Evolutionary conservation across 1,140 invertebrate genomes (phyloP).

Genomic region (Ooceraea biroi): DNA sequence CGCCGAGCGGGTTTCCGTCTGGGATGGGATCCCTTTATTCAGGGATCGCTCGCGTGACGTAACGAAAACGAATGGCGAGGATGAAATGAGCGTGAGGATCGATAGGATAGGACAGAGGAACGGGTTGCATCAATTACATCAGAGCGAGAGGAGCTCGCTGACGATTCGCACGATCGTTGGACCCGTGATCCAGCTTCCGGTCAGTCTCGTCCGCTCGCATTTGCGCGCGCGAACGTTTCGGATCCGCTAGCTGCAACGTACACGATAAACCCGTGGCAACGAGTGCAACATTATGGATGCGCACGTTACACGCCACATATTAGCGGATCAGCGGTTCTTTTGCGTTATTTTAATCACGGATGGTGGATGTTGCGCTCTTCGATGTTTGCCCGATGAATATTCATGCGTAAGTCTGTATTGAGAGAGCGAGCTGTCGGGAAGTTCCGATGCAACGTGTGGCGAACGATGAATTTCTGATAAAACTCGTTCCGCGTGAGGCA

Average conservation of each 20-base stretch:
- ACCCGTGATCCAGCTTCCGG: slow-evolving; percentile 14
- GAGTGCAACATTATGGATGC: too few relatives aligned
- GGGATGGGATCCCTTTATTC: slow-evolving; percentile 4
- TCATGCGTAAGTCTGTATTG: neutral
- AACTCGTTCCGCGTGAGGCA: slow-evolving; percentile 19
- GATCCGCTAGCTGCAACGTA: too few relatives aligned
- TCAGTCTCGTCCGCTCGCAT: neutral
- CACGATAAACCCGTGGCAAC: too few relatives aligned
- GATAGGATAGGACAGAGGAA: slow-evolving; percentile 9
- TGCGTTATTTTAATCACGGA: neutral
- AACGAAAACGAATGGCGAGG: slow-evolving; percentile 40
- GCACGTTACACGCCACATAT: too few relatives aligned
- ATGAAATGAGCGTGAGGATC: neutral
- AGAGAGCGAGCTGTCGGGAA: neutral
- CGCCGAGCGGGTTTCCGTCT: slow-evolving; percentile 65
- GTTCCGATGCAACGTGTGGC: neutral
- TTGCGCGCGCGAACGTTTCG: neutral
- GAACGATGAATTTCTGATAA: slow-evolving; percentile 38
- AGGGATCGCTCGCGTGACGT: slow-evolving; percentile 40
- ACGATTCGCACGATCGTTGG: slow-evolving; percentile 24
- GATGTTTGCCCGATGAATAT: neutral
- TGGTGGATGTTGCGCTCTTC: neutral
- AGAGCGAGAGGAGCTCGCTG: neutral
- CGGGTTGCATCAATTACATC: neutral
- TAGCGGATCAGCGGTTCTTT: neutral